These are phyloP conservation scores for Apis cerana DNA, from an alignment of 1,140 invertebrate genomes.

Conservation along the genomic window DNA sequence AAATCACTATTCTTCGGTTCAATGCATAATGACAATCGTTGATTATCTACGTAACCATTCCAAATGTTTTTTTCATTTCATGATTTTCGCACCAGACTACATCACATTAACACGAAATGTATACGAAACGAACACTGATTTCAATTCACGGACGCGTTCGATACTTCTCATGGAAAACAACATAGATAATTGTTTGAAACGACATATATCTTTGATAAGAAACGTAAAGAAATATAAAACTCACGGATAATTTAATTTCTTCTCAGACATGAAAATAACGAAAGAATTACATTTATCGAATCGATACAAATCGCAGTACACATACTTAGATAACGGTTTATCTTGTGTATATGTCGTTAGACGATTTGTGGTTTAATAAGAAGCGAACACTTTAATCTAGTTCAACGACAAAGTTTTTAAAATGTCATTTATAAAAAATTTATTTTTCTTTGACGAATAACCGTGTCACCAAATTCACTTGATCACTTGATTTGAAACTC, in stretches of 20 bases:
- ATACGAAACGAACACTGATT: not conserved
- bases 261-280: constrained; percentile 19
- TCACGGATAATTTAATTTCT: not conserved
- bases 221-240: not conserved
- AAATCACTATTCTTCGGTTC: constrained; percentile 36
- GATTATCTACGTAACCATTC: constrained; percentile 49
- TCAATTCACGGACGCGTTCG: not conserved
- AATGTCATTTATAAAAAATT: not conserved
- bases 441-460: not conserved
- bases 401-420: constrained; percentile 7
- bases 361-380: not conserved
- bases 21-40: constrained; percentile 22
- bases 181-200: too few relatives aligned
- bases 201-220: constrained; percentile 20
- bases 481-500: not conserved
- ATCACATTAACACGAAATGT: not conserved
- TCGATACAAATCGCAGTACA: constrained; percentile 48
- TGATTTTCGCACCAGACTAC: not conserved
- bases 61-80: constrained; percentile 8
- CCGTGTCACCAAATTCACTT: constrained; percentile 3
- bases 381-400: not conserved
- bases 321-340: constrained; percentile 41
- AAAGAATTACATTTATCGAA: constrained; percentile 45
- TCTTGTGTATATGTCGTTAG: constrained; percentile 9
- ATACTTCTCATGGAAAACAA: constrained; percentile 4